Conservation (phyloP, 2,888 invertebrate species). For the Exocentrus adspersus region DNA sequence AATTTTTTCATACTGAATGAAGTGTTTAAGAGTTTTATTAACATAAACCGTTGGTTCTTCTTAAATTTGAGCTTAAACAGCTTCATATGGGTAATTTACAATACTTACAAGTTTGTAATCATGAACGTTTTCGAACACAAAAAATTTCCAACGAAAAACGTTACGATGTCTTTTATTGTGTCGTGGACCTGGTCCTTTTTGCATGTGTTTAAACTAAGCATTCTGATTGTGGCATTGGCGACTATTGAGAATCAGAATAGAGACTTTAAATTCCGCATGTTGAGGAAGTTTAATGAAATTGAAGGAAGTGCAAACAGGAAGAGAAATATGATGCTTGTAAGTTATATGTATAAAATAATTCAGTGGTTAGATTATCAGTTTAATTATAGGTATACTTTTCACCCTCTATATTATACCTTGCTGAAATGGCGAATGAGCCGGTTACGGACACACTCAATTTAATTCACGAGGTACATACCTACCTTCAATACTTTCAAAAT, state of each 20-base stretch:
- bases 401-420: too few relatives aligned
- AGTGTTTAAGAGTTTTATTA: conserved; percentile 17
- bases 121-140: conserved; percentile 26
- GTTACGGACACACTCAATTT: too few relatives aligned
- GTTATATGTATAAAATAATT: too few relatives aligned
- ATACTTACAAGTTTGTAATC: conserved; percentile 36
- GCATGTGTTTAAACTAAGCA: conserved; percentile 31
- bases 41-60: conserved; percentile 30
- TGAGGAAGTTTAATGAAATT: background rate
- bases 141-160: conserved; percentile 35
- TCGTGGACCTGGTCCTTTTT: conserved; percentile 28
- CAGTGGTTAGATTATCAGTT: too few relatives aligned
- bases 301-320: background rate
- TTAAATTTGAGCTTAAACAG: conserved; percentile 27
- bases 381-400: too few relatives aligned
- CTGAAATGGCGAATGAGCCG: too few relatives aligned
- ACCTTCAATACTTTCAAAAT: too few relatives aligned
- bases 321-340: conserved; percentile 14
- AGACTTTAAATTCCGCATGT: conserved; percentile 17
- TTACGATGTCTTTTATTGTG: conserved; percentile 29
- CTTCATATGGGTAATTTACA: conserved; percentile 39
- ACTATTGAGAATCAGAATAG: conserved; percentile 14
- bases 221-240: conserved; percentile 23
- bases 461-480: too few relatives aligned
- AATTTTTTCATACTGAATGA: conserved; percentile 7